Base-by-base conservation (phyloP, 1,140 invertebrate species). In the Trichonephila clavata region DNA sequence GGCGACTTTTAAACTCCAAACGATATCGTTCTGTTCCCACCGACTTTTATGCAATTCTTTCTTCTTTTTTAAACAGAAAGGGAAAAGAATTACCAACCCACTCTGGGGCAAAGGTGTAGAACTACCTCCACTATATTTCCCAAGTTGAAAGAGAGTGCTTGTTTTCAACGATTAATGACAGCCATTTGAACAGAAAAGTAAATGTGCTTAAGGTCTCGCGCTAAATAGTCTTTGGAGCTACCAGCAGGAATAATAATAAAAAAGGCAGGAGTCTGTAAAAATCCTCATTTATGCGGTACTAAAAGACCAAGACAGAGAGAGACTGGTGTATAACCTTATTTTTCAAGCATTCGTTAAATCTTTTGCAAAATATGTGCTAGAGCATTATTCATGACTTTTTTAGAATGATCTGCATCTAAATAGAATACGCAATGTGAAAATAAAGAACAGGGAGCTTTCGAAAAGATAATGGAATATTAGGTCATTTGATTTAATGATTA, bases 381-480 rank as follows among this genome's bases (percentile, higher is more conserved):
- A n/a, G 65, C 87, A 89, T 89, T 89, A 89, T 89, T 89, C 87
- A 89, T 89, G 65, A 57, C 65, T 39, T 16, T n/a, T 39, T 14
- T 50, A 21, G 27, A 24, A 71, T 39, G 83, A 39, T 87, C 81
- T 14, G 84, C n/a, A 86, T 32, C n/a, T 20, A 21, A 60, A 60
- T n/a, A 57, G 20, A 59, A 10, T 57, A 16, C 27, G n/a, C 21
- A 68, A 20, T 43, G 80, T 10, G 39, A 50, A 83, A 83, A 83
- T 43, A 84, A 84, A 84, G n/a, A 84, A 14, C 27, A 10, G 13
- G 27, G 21, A 27, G 27, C 8, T 50, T 21, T 18, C 71, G 32
- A 18, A 27, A 77, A 18, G 27, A 77, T 77, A 77, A 77, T 77
- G 71, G 27, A 77, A 27, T 20, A 0, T 27, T 18, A 32, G 71